phyloP scores from a whole-genome alignment of 2,797 vertebrate genomes.

The Gouania willdenowi region DNA sequence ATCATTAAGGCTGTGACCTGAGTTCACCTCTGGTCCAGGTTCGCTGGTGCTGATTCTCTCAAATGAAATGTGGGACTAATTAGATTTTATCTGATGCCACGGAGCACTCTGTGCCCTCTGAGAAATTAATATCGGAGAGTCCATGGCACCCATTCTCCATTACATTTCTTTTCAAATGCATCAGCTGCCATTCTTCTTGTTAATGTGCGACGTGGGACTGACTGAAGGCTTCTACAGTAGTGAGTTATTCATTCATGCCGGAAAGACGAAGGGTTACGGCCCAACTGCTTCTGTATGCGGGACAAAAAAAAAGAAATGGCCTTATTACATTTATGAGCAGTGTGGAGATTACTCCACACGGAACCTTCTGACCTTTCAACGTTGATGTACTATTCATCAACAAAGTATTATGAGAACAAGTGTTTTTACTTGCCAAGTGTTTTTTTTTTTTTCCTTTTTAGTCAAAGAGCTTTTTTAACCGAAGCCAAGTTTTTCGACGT shows the following conservation, averaged over 20 bases:
- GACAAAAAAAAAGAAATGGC: no score
- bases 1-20: constrained; percentile 39
- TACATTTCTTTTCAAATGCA: constrained; percentile 56
- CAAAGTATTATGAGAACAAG: background rate
- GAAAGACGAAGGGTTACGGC: constrained; percentile 1
- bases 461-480: constrained; percentile 4
- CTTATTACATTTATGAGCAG: no score
- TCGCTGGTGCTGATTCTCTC: constrained; percentile 37
- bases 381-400: no score
- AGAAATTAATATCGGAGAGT: constrained; percentile 69
- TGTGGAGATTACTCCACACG: no score
- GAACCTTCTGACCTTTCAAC: no score
- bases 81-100: constrained; percentile 70
- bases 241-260: constrained; percentile 27
- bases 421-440: background rate
- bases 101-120: constrained; percentile 55
- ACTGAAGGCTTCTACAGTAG: constrained; percentile 24
- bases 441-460: constrained; percentile 4
- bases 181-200: constrained; percentile 46
- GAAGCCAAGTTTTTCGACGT: background rate
- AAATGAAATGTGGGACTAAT: constrained; percentile 70
- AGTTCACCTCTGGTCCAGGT: constrained; percentile 42
- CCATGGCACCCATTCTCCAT: constrained; percentile 52
- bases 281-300: no score
- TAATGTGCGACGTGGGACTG: constrained; percentile 39